phyloP scores from a whole-genome alignment of 2,888 invertebrate genomes.

The Pammene fasciana region DNA sequence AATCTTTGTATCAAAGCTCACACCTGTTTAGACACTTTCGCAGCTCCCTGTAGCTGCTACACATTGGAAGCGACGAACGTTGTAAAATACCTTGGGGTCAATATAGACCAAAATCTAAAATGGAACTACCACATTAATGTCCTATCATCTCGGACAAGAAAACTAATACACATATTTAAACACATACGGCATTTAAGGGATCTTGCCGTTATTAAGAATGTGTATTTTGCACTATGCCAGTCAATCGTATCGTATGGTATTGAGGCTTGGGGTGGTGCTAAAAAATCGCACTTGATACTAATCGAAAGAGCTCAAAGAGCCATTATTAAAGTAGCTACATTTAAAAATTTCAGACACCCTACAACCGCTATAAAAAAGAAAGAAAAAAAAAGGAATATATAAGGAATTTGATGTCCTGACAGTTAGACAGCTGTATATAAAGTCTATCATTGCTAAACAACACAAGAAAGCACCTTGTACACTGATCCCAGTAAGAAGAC shows the following conservation, averaged over 20 bases:
- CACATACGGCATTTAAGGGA: neutral
- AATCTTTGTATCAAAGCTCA: neutral
- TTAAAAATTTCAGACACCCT: neutral
- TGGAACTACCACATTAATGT: neutral
- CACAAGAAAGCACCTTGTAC: neutral
- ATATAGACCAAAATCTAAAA: neutral
- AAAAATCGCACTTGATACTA: neutral
- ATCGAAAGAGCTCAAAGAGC: neutral
- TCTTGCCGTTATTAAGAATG: neutral
- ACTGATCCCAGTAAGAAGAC: neutral
- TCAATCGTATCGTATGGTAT: neutral
- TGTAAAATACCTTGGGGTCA: neutral
- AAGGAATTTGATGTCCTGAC: neutral
- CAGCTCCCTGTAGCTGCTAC: neutral
- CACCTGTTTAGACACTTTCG: neutral
- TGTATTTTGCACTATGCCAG: neutral
- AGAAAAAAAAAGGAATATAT: no score
- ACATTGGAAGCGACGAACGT: neutral
- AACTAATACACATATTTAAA: neutral
- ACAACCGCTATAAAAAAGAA: no score
- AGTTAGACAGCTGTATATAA: neutral
- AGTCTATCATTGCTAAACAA: neutral
- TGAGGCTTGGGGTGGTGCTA: neutral
- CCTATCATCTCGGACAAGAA: neutral
- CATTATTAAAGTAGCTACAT: neutral